Base-by-base conservation (phyloP, 2,888 invertebrate species). In the Lampropteryx suffumata region DNA sequence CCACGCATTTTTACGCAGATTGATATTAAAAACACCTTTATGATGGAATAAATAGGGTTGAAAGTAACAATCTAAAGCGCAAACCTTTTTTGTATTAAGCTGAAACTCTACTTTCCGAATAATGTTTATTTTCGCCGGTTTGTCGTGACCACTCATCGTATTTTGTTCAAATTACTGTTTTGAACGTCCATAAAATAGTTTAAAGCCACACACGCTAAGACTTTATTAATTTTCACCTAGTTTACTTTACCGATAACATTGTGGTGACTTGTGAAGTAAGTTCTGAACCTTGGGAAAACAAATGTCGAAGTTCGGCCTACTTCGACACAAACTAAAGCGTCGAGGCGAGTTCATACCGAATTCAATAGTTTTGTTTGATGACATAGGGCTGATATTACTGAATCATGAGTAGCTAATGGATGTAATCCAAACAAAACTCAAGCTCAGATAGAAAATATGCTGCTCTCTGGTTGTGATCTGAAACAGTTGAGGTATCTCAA, bases 101-200 rank as follows among this genome's bases (percentile, higher is more conserved):
- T 41, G 1, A 43, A 50, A 34, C 34, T 50, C 29, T 56, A 54
- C 34, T 56, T 54, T 42, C 47, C 54, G 13, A 49, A 24, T 32
- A 43, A 54, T 56, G 53, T 56, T 59, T 55, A 53, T 52, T 52
- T 50, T 29, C 17, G 24, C 10, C 21, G 28, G 30, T 50, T 46
- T 59, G 49, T 50, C 59, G 62, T 59, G 62, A 56, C 59, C 32
- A 34, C 29, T 44, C 47, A 46, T 40, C 44, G 57, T 59, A 59
- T 51, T 51, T 59, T 55, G 50, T 56, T 37, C 37, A 53, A 55
- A 56, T 62, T 57, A 59, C 49, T 34, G 58, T 58, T 58, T 57
- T 51, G 46, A 50, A 50, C 50, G 50, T 57, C 45, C 40, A 45
- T 45, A 37, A 57, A 56, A 49, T 39, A 46, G 56, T 50, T 61